Evolutionary conservation across 2,113 vertebrate species (phyloP).

Genomic region (Amblyopsis rosae): DNA sequence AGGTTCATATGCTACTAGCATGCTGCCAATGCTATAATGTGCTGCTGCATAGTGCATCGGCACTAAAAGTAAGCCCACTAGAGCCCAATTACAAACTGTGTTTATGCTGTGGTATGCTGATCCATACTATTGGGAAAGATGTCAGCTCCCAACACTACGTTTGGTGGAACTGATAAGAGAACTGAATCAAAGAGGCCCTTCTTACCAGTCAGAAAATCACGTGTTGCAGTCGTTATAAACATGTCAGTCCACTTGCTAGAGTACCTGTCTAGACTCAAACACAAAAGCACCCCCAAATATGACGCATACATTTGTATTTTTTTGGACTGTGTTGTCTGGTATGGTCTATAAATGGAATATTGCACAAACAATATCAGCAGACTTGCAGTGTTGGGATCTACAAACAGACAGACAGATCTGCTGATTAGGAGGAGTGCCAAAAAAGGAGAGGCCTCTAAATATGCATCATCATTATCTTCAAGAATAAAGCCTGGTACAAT

Average conservation of each 20-base stretch:
- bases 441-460: slow-evolving; percentile 31
- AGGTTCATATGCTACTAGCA: slow-evolving; percentile 23
- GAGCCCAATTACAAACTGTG: slow-evolving; percentile 45
- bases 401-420: slow-evolving; percentile 2
- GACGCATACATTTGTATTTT: neutral
- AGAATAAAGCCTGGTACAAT: slow-evolving; percentile 18
- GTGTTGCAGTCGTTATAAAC: neutral
- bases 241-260: neutral
- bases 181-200: neutral
- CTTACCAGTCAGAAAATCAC: neutral
- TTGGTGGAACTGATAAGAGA: neutral
- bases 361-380: slow-evolving; percentile 41
- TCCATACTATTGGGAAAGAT: slow-evolving; percentile 24
- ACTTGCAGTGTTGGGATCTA: neutral
- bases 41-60: slow-evolving; percentile 30
- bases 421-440: slow-evolving; percentile 19
- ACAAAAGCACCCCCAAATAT: neutral
- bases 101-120: slow-evolving; percentile 29
- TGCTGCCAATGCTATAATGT: slow-evolving; percentile 30
- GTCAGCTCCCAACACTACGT: neutral
- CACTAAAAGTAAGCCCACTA: slow-evolving; percentile 26
- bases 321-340: slow-evolving; percentile 30
- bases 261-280: neutral
- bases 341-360: slow-evolving; percentile 40
- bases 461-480: slow-evolving; percentile 36